These are phyloP conservation scores for Epinephelus cyanopodus DNA, from an alignment of 2,113 vertebrate genomes.

Conservation along the genomic window DNA sequence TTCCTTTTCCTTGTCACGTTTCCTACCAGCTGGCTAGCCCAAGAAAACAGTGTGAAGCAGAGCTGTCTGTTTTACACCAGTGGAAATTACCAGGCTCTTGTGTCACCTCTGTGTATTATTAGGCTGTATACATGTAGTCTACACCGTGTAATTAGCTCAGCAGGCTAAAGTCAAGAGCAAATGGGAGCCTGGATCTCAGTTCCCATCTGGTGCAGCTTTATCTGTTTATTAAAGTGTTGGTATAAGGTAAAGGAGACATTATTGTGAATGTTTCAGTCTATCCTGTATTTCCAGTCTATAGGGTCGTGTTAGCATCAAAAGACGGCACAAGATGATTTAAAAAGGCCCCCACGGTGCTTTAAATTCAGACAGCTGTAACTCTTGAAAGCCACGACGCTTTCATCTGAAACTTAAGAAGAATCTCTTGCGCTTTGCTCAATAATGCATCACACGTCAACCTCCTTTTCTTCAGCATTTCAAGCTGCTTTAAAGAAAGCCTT, in stretches of 20 bases:
- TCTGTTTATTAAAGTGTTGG: constrained; percentile 10
- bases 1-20: not conserved
- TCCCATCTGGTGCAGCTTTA: constrained; percentile 32
- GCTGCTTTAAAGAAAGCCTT: constrained; percentile 12
- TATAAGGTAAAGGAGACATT: not conserved
- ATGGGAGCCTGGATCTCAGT: constrained; percentile 8
- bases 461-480: constrained; percentile 6
- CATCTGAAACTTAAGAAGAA: constrained; percentile 6
- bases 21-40: not conserved
- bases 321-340: not conserved
- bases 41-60: not conserved
- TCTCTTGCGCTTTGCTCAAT: constrained; percentile 45
- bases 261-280: not conserved
- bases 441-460: constrained; percentile 34
- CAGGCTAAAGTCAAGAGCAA: constrained; percentile 14
- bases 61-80: constrained; percentile 13
- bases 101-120: constrained; percentile 53
- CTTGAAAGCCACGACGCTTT: not conserved
- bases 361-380: not conserved
- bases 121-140: constrained; percentile 14
- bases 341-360: not conserved
- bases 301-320: not conserved
- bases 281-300: not conserved
- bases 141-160: constrained; percentile 52
- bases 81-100: constrained; percentile 40